Percentiles rank a stretch among this genome's conserved stretches.
Conservation (phyloP, 2,888 invertebrate genomes). For the Pristionchus japonicus region DNA sequence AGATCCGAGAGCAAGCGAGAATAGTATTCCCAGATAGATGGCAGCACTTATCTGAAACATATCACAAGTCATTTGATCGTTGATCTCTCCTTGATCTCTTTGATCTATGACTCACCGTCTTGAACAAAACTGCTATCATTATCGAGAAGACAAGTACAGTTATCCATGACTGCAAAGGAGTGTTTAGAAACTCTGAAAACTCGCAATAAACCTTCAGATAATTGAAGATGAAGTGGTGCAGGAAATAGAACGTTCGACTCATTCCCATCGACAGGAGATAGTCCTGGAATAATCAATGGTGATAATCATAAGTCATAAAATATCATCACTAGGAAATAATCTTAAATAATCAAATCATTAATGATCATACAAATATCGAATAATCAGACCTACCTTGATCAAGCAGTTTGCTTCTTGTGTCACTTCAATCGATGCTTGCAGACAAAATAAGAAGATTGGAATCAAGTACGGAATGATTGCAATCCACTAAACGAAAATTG, state of each 20-base stretch:
- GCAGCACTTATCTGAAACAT: not conserved
- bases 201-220: not conserved
- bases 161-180: not conserved
- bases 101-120: not conserved
- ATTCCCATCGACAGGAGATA: constrained; percentile 24
- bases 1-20: not conserved
- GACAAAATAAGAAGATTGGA: not conserved
- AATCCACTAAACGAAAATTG: not conserved
- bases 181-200: not conserved
- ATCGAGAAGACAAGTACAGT: not conserved
- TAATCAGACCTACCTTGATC: not conserved
- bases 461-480: not conserved
- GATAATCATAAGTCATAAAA: not conserved
- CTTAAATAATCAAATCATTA: too few relatives aligned
- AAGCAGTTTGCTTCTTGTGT: not conserved
- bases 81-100: not conserved
- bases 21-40: not conserved
- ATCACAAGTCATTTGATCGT: not conserved
- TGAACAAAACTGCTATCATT: not conserved
- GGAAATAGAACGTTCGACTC: not conserved
- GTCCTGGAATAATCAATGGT: not conserved
- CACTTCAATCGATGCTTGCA: not conserved
- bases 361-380: not conserved
- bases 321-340: not conserved
- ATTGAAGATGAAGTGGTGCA: not conserved